Conservation (phyloP, 2,797 vertebrate genomes). For the Catostomus latipinnis region DNA sequence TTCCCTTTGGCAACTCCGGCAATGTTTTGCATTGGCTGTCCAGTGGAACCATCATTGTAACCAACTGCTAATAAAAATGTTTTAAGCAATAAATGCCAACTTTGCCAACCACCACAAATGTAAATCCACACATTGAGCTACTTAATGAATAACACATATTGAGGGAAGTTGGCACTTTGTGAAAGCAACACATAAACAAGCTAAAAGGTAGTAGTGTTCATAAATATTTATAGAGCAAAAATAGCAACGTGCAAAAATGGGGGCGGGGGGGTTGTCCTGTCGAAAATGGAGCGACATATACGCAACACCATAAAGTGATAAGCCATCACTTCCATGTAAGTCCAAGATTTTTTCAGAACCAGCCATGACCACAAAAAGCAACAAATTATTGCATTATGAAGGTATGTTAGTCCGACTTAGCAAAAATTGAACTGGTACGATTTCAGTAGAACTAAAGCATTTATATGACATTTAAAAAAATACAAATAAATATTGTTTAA, state of each 20-base stretch:
- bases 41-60: constrained; percentile 36
- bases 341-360: neutral
- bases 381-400: too few species aligned
- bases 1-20: constrained; percentile 60
- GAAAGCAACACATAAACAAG: constrained; percentile 25
- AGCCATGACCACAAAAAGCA: too few species aligned
- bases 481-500: too few species aligned
- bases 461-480: too few species aligned
- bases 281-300: constrained; percentile 8
- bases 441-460: too few species aligned
- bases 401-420: too few species aligned
- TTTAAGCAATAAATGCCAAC: constrained; percentile 27
- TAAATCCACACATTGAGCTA: constrained; percentile 39
- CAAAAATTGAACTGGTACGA: too few species aligned
- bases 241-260: constrained; percentile 17
- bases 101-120: constrained; percentile 38
- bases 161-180: constrained; percentile 28
- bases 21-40: constrained; percentile 63
- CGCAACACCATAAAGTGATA: neutral
- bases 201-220: constrained; percentile 34
- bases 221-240: constrained; percentile 34
- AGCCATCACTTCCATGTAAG: neutral
- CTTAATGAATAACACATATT: constrained; percentile 45
- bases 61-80: constrained; percentile 34
- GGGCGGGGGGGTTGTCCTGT: neutral